Conservation (phyloP, 2,888 invertebrate genomes). For the Hirtodrosophila histrioides region DNA sequence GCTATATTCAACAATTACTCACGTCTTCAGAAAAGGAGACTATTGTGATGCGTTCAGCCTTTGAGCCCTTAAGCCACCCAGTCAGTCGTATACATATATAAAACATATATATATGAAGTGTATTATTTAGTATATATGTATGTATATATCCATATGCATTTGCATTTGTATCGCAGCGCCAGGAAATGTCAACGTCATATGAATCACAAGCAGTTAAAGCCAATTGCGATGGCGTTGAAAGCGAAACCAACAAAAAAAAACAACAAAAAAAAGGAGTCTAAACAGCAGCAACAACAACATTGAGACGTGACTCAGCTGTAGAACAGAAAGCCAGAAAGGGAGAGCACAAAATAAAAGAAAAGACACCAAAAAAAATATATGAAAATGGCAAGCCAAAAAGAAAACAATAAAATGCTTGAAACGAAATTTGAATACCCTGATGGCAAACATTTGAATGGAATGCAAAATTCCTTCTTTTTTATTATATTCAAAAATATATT, state of each 20-base stretch:
- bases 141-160: constrained; percentile 9
- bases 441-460: too few species aligned
- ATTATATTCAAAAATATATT: too few species aligned
- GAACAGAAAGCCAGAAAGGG: constrained; percentile 37
- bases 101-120: too few species aligned
- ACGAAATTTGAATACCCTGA: not conserved
- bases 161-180: constrained; percentile 25
- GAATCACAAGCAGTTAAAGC: constrained; percentile 49
- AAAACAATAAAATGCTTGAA: constrained; percentile 14
- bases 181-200: constrained; percentile 41
- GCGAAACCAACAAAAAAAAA: constrained; percentile 51
- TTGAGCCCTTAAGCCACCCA: too few species aligned
- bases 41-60: too few species aligned
- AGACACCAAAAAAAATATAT: constrained; percentile 1
- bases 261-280: constrained; percentile 45
- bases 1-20: too few species aligned
- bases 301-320: constrained; percentile 53
- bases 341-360: constrained; percentile 1
- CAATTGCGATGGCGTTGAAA: constrained; percentile 58
- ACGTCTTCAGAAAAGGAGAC: too few species aligned
- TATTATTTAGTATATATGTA: not conserved
- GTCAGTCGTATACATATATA: too few species aligned
- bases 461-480: too few species aligned
- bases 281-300: constrained; percentile 37
- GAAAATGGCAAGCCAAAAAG: constrained; percentile 21